A percentile compares a stretch with the other conserved stretches of the same genome.
Evolutionary conservation across 53 echinoderm and acorn worm genomes (phyloP).

Genomic region (Mesocentrotus franciscanus): DNA sequence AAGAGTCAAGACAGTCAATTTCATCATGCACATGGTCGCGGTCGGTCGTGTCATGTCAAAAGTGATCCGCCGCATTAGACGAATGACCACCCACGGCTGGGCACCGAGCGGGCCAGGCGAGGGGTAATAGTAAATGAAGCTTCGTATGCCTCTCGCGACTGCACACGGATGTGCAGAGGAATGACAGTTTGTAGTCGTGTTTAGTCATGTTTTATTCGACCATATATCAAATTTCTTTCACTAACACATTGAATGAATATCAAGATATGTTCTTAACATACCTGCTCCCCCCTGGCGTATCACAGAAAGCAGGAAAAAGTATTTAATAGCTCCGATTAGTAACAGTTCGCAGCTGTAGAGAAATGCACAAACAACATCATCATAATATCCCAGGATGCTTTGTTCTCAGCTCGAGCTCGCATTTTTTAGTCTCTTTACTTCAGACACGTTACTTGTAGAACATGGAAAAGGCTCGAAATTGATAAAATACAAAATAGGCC

Average conservation of each 20-base stretch:
- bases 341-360: background rate
- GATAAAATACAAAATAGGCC: background rate
- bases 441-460: background rate
- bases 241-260: background rate
- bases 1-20: too few species aligned
- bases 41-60: too few species aligned
- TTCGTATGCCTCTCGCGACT: background rate
- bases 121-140: background rate
- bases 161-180: background rate
- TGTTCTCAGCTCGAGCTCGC: too few species aligned
- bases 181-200: background rate
- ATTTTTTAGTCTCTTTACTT: background rate
- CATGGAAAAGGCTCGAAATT: too few species aligned
- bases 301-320: conserved; percentile 37
- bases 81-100: background rate
- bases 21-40: too few species aligned
- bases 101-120: background rate
- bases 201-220: background rate
- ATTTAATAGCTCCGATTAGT: background rate
- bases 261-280: background rate
- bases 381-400: conserved; percentile 43
- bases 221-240: background rate
- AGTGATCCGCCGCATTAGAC: too few species aligned
- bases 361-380: conserved; percentile 31
- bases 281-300: conserved; percentile 2